These are phyloP conservation scores for Aphidoletes aphidimyza DNA, from an alignment of 2,888 invertebrate species.

Conservation along the genomic window DNA sequence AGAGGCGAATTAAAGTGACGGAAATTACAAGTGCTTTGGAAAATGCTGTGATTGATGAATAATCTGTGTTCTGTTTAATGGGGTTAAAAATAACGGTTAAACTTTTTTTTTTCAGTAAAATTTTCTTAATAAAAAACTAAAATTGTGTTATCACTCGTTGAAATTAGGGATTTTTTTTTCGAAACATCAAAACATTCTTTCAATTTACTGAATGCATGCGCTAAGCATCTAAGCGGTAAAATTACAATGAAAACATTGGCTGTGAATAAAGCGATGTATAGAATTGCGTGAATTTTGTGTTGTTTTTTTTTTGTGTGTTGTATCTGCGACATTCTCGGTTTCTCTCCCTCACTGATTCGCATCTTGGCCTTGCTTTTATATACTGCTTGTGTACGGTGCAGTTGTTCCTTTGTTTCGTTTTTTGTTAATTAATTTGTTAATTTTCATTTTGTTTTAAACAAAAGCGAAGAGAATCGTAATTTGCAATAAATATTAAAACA, in stretches of 20 bases:
- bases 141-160: not conserved
- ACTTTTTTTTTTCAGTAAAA: too few relatives aligned
- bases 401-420: not conserved
- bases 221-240: too few relatives aligned
- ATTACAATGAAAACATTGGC: not conserved
- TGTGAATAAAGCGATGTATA: not conserved
- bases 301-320: too few relatives aligned
- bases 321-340: not conserved
- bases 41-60: constrained; percentile 5
- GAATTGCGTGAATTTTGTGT: too few relatives aligned
- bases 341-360: not conserved
- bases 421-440: constrained; percentile 18
- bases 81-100: not conserved
- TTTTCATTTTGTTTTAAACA: not conserved
- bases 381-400: not conserved
- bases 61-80: not conserved
- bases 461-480: constrained; percentile 16
- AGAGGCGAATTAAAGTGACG: not conserved
- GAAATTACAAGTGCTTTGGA: not conserved
- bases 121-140: too few relatives aligned
- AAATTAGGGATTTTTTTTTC: not conserved
- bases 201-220: not conserved
- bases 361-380: not conserved
- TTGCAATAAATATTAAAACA: not conserved
- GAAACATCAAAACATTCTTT: not conserved